These are phyloP conservation scores for Poecile montanus DNA, from an alignment of 2,797 vertebrate genomes.

Conservation along the genomic window DNA sequence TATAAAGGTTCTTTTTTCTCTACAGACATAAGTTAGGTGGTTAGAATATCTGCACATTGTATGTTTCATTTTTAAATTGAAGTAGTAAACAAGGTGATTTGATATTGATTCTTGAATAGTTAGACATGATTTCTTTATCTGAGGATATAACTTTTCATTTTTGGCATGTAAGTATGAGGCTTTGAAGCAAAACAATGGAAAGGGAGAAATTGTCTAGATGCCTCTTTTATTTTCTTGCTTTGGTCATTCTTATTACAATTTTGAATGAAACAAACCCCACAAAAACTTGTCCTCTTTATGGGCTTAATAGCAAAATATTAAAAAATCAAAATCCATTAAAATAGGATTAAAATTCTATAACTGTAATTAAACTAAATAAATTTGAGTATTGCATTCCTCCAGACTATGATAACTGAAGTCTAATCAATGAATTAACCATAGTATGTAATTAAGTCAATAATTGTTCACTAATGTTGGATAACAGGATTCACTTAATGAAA, in stretches of 20 bases:
- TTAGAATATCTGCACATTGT: background rate
- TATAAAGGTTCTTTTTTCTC: background rate
- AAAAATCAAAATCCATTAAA: background rate
- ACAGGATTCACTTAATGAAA: background rate
- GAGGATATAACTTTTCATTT: background rate
- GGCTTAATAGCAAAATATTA: background rate
- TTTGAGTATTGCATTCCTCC: background rate
- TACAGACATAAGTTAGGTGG: background rate
- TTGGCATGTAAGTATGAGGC: background rate
- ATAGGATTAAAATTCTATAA: background rate
- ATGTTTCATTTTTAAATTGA: background rate
- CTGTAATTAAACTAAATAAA: background rate
- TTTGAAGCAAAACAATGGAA: background rate
- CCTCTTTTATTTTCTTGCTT: background rate
- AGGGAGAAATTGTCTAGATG: background rate
- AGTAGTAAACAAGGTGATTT: background rate
- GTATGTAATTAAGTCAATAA: background rate
- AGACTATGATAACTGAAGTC: background rate
- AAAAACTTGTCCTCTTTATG: background rate
- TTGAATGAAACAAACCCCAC: fast-evolving
- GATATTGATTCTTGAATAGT: background rate
- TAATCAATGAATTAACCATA: background rate
- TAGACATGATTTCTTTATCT: background rate
- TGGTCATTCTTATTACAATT: background rate
- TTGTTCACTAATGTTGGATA: background rate